Percentiles rank a stretch among this genome's conserved stretches.
Evolutionary conservation across 1,140 invertebrate genomes (phyloP).

Genomic region (Propsilocerus akamusi): DNA sequence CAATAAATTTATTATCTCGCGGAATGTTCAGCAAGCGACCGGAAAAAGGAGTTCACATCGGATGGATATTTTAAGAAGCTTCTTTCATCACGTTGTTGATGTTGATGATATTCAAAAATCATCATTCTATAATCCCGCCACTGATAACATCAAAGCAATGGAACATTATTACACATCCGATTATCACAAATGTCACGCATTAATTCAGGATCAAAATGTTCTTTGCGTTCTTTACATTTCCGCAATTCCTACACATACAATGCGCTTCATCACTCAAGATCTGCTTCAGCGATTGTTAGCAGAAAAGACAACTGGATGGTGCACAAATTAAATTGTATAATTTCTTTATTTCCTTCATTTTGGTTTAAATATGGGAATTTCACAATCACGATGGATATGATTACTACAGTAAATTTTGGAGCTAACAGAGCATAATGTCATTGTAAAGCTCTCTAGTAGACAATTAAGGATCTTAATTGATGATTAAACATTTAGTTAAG

Average conservation of each 20-base stretch:
- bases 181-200: constrained; percentile 65
- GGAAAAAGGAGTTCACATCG: constrained; percentile 31
- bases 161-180: constrained; percentile 70
- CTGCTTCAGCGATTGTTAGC: not conserved
- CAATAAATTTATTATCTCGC: constrained; percentile 46
- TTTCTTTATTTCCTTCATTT: too few species aligned
- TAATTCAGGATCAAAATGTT: constrained; percentile 34
- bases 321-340: too few species aligned
- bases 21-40: constrained; percentile 32
- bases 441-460: too few species aligned
- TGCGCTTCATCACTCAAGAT: constrained; percentile 21
- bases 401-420: too few species aligned
- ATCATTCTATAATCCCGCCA: not conserved
- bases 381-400: too few species aligned
- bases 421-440: too few species aligned
- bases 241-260: constrained; percentile 42
- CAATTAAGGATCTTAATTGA: too few species aligned
- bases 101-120: constrained; percentile 4
- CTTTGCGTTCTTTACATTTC: constrained; percentile 48
- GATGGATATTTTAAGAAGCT: constrained; percentile 48
- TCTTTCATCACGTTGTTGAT: constrained; percentile 43
- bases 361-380: too few species aligned
- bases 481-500: too few species aligned
- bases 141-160: constrained; percentile 19
- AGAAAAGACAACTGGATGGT: not conserved